These are phyloP conservation scores for Leptopilina myrica DNA, from an alignment of 2,888 invertebrate genomes.

Conservation along the genomic window DNA sequence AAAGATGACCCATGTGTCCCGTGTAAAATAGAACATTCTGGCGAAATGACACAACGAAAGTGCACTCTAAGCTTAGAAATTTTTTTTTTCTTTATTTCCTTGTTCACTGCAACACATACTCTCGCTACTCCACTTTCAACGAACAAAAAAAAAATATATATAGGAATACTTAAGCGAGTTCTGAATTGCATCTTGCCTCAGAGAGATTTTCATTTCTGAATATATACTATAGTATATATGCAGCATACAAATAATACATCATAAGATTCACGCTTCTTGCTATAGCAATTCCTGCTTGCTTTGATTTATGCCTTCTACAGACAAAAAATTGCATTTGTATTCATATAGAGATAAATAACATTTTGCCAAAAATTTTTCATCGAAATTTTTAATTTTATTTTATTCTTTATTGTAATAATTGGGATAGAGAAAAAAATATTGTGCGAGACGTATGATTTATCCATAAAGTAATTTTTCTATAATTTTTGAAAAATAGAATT, in stretches of 20 bases:
- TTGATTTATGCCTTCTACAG: conserved; percentile 19
- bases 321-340: not conserved
- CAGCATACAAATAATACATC: conserved; percentile 30
- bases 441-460: too few species aligned
- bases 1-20: conserved; percentile 54
- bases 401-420: too few species aligned
- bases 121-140: not conserved
- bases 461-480: too few species aligned
- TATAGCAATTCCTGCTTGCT: not conserved
- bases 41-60: conserved; percentile 47
- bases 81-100: conserved; percentile 44
- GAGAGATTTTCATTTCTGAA: conserved; percentile 32
- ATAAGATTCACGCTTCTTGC: conserved; percentile 28
- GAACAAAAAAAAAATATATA: conserved; percentile 9
- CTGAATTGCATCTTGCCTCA: conserved; percentile 47
- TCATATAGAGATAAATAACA: not conserved
- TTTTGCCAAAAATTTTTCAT: not conserved
- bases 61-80: conserved; percentile 48
- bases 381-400: not conserved
- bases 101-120: conserved; percentile 19
- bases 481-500: too few species aligned
- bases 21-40: conserved; percentile 53
- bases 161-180: conserved; percentile 45
- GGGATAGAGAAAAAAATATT: too few species aligned
- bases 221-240: conserved; percentile 9